These are phyloP conservation scores for Pharmacophagus antenor DNA, from an alignment of 2,888 invertebrate species.

Conservation along the genomic window DNA sequence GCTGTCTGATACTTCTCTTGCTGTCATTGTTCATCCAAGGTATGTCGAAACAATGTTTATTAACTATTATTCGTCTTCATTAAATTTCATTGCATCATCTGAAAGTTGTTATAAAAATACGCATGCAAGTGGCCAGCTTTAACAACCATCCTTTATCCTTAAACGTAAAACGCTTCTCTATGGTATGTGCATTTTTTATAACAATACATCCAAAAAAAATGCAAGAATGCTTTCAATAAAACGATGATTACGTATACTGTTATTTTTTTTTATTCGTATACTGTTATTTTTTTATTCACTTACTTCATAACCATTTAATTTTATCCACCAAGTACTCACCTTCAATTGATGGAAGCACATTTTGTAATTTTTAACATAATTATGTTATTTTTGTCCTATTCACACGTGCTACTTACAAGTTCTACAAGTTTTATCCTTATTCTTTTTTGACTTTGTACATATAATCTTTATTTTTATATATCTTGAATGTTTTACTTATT, in stretches of 20 bases:
- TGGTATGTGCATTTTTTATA: slow-evolving; percentile 33
- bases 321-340: no score
- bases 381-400: no score
- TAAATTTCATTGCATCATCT: slow-evolving; percentile 13
- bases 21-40: slow-evolving; percentile 64
- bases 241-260: neutral
- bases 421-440: no score
- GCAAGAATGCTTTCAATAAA: neutral
- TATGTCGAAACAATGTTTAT: slow-evolving; percentile 54
- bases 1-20: slow-evolving; percentile 64
- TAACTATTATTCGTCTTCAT: slow-evolving; percentile 1
- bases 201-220: slow-evolving; percentile 1
- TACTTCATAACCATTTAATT: no score
- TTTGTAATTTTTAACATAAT: no score
- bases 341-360: no score
- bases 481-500: no score
- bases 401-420: no score
- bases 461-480: no score
- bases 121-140: slow-evolving; percentile 5
- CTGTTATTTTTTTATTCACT: no score
- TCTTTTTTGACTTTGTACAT: no score
- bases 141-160: slow-evolving; percentile 22
- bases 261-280: no score
- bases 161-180: slow-evolving; percentile 49
- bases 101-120: neutral